Conservation (phyloP, 1,140 invertebrate genomes). For the Megathymus violae region DNA sequence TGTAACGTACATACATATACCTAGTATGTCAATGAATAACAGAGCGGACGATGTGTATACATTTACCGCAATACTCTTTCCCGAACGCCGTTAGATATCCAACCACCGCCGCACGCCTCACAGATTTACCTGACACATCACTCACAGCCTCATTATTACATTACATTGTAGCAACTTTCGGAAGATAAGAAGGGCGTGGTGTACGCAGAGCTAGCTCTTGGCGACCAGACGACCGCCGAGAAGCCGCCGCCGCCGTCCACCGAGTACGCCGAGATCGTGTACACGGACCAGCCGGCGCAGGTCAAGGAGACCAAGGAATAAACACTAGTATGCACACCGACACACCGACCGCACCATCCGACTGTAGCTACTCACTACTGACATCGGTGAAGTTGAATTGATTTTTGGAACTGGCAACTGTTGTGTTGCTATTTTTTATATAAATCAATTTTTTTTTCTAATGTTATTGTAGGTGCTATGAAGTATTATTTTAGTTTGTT, state of each 20-base stretch:
- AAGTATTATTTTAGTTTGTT: no score
- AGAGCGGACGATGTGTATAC: no score
- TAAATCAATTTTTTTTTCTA: background rate
- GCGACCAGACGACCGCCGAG: conserved; percentile 59
- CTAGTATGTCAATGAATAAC: no score
- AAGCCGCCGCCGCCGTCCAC: conserved; percentile 68
- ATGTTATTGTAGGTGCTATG: no score
- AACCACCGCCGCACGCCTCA: no score
- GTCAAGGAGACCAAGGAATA: conserved; percentile 67
- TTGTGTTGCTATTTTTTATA: no score
- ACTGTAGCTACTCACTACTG: background rate
- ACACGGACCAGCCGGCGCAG: conserved; percentile 60
- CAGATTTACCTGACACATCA: no score
- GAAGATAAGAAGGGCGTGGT: conserved; percentile 76
- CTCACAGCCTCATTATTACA: no score
- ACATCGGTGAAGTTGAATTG: background rate
- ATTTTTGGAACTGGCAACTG: background rate
- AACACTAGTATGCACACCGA: conserved; percentile 4
- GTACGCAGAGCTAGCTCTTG: conserved; percentile 70
- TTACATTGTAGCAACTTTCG: conserved; percentile 48
- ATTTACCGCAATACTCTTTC: no score
- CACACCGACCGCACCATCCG: background rate
- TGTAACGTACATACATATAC: no score
- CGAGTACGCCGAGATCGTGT: conserved; percentile 77
- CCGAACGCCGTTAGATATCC: no score